Conservation (phyloP, 1,140 invertebrate species). For the Drosophila bifasciata region DNA sequence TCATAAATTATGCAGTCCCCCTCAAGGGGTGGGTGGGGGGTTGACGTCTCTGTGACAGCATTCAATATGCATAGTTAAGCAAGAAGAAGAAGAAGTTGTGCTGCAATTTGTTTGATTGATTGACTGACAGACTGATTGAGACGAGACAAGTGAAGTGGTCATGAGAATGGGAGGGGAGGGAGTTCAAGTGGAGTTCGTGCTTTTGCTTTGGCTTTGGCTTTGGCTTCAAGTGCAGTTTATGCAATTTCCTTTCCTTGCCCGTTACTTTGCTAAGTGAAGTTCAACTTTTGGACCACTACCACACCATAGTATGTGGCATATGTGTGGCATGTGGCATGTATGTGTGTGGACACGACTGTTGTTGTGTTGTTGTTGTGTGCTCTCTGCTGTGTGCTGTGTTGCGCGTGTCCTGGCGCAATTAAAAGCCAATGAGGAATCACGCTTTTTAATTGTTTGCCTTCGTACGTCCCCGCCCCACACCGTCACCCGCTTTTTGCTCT, state of each 20-base stretch:
- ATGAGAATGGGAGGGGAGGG: not conserved
- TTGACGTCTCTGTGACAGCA: constrained; percentile 57
- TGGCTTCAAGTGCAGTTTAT: constrained; percentile 38
- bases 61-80: constrained; percentile 77
- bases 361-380: constrained; percentile 1
- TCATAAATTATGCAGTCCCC: constrained; percentile 69
- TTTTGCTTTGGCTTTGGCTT: constrained; percentile 5
- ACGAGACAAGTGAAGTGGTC: constrained; percentile 13
- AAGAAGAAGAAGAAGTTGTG: constrained; percentile 37
- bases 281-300: no score
- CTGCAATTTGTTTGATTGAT: constrained; percentile 72
- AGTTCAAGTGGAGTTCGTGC: constrained; percentile 4
- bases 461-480: constrained; percentile 18
- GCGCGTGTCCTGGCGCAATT: constrained; percentile 72
- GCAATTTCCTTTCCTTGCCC: constrained; percentile 11
- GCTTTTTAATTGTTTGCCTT: constrained; percentile 76
- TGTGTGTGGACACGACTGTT: no score
- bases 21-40: constrained; percentile 13
- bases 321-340: constrained; percentile 20
- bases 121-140: constrained; percentile 71
- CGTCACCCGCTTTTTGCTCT: constrained; percentile 9
- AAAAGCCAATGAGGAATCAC: constrained; percentile 64
- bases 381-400: not conserved
- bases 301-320: not conserved
- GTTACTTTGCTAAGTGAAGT: no score